Conservation (phyloP, 2,113 vertebrate genomes). For the Panurus biarmicus region DNA sequence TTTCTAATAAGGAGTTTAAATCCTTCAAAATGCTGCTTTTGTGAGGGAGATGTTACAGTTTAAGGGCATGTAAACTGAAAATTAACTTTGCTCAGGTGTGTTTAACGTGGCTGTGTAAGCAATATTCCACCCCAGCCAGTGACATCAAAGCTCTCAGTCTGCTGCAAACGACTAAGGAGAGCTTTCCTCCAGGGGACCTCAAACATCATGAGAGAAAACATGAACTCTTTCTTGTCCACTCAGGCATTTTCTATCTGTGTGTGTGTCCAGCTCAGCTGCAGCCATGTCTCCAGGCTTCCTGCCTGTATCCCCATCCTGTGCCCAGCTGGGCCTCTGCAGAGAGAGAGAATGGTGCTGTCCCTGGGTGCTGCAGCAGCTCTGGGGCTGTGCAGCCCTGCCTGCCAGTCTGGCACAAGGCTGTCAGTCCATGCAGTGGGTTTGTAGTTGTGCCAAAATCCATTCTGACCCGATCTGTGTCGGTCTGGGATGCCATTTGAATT, state of each 20-base stretch:
- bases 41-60: background rate
- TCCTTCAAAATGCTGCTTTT: background rate
- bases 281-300: background rate
- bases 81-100: background rate
- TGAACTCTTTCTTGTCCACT: background rate
- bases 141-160: background rate
- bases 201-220: background rate
- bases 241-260: background rate
- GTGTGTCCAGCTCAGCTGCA: background rate
- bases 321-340: background rate
- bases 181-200: background rate
- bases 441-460: background rate
- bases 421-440: background rate
- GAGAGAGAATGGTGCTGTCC: rapidly evolving
- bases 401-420: background rate
- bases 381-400: background rate
- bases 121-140: background rate
- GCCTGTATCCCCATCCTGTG: background rate
- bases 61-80: background rate
- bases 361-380: background rate
- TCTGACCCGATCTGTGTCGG: background rate
- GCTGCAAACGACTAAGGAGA: background rate
- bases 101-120: background rate
- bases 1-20: background rate
- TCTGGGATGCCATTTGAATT: background rate